These are phyloP conservation scores for Stegophylla sp. DNA, from an alignment of 2,888 invertebrate species.

Conservation along the genomic window DNA sequence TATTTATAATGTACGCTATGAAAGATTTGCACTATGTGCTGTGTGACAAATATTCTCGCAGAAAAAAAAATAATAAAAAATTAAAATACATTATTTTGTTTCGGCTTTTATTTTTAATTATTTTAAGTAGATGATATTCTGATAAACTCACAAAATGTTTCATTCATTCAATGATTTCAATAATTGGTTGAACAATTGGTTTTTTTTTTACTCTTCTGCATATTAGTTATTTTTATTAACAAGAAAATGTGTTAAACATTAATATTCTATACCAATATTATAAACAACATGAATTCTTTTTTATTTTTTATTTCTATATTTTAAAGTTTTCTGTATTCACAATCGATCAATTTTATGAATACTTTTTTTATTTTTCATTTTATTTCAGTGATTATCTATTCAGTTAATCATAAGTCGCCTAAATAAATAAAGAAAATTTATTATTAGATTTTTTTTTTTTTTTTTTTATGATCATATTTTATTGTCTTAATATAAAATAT, in stretches of 20 bases:
- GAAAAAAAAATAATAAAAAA: conserved; percentile 53
- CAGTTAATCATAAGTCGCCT: not conserved
- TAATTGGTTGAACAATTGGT: conserved; percentile 1
- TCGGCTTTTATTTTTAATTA: conserved; percentile 48
- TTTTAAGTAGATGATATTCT: conserved; percentile 32
- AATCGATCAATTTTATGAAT: not conserved
- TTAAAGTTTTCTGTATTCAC: not conserved
- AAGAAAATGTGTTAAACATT: not conserved
- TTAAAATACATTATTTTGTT: conserved; percentile 31
- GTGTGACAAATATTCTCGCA: conserved; percentile 58
- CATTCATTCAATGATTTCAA: conserved; percentile 1
- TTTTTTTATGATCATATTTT: not conserved
- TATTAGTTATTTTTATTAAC: not conserved
- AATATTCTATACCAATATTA: not conserved
- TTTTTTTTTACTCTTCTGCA: not conserved
- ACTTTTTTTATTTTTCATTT: not conserved
- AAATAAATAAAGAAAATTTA: conserved; percentile 9
- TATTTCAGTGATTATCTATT: not conserved
- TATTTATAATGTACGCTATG: conserved; percentile 52
- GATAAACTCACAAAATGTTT: conserved; percentile 26
- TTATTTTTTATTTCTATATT: not conserved
- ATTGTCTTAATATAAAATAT: conserved; percentile 19
- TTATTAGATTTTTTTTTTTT: conserved; percentile 31
- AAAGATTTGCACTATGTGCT: conserved; percentile 54
- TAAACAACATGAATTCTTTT: too few relatives aligned